phyloP scores from a whole-genome alignment of 2,888 invertebrate genomes.

The Alviniconcha strummeri region DNA sequence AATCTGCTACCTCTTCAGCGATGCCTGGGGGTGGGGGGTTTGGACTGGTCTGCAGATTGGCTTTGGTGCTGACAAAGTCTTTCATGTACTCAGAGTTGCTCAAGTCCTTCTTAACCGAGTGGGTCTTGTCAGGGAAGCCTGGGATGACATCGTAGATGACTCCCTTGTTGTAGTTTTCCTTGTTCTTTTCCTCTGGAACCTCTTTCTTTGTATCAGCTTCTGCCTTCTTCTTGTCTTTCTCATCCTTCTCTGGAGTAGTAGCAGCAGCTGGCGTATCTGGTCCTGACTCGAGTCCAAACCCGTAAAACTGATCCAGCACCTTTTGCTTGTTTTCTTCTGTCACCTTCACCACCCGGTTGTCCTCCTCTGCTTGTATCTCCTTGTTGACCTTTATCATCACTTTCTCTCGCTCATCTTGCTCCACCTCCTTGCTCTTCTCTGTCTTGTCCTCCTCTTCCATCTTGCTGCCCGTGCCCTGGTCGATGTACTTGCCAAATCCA shows the following conservation, averaged over 20 bases:
- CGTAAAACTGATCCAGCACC: conserved; percentile 31
- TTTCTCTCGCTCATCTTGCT: background rate
- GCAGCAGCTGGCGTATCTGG: background rate
- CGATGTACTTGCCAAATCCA: conserved; percentile 18
- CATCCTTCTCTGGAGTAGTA: background rate
- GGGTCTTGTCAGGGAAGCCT: conserved; percentile 17
- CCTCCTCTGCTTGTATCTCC: conserved; percentile 21
- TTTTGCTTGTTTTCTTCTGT: conserved; percentile 6
- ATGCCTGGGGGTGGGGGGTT: conserved; percentile 54
- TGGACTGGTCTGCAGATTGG: conserved; percentile 53
- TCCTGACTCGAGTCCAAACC: conserved; percentile 24
- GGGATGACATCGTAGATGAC: conserved; percentile 36
- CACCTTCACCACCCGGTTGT: background rate
- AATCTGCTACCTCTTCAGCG: conserved; percentile 35
- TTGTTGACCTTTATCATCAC: background rate
- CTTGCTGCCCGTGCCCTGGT: conserved; percentile 8
- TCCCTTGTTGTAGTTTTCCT: conserved; percentile 42
- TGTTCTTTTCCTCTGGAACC: background rate
- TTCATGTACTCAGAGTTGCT: conserved; percentile 33
- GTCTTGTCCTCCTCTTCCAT: background rate
- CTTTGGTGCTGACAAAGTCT: conserved; percentile 42
- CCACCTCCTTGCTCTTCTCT: background rate
- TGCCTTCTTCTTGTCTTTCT: background rate
- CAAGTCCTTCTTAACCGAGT: conserved; percentile 47
- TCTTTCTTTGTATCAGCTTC: background rate